A percentile compares a stretch with the other conserved stretches of the same genome.
Conservation (phyloP, 2,797 vertebrate species). For the Lacerta agilis region DNA sequence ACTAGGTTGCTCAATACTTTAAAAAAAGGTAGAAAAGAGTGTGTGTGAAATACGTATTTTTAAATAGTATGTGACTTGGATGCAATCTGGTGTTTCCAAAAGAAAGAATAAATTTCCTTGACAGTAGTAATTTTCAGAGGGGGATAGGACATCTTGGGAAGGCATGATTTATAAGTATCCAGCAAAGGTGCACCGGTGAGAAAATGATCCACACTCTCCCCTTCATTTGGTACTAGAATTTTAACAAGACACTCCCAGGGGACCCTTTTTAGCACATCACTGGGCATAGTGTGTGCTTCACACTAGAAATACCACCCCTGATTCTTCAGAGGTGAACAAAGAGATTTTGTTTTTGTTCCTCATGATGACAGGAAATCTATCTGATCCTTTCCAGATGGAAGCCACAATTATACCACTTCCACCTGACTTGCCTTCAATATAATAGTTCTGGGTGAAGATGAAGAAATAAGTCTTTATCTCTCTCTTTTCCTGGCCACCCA, state of each 20-base stretch:
- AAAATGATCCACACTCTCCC: not conserved
- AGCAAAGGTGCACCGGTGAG: not conserved
- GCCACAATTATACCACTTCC: constrained; percentile 10
- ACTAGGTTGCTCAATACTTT: not conserved
- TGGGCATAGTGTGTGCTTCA: not conserved
- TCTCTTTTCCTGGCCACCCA: constrained; percentile 29
- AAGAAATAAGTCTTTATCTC: constrained; percentile 16
- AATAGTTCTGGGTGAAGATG: constrained; percentile 38
- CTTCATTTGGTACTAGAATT: not conserved
- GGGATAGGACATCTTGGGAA: not conserved
- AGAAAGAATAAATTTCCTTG: not conserved
- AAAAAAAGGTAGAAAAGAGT: not conserved
- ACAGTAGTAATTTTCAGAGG: constrained; percentile 5
- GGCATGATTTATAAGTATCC: not conserved
- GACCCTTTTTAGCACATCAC: not conserved
- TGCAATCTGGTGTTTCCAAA: not conserved
- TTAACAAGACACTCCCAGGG: not conserved
- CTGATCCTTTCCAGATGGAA: not conserved
- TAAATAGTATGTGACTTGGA: not conserved
- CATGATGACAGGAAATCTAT: not conserved
- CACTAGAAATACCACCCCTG: not conserved
- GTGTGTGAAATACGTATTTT: not conserved
- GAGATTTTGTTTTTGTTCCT: not conserved
- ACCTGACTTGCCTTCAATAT: constrained; percentile 48
- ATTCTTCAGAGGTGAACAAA: not conserved